A percentile compares a stretch with the other conserved stretches of the same genome.
These are phyloP conservation scores for Aldabrachelys gigantea DNA, from an alignment of 2,113 vertebrate genomes.

Conservation along the genomic window DNA sequence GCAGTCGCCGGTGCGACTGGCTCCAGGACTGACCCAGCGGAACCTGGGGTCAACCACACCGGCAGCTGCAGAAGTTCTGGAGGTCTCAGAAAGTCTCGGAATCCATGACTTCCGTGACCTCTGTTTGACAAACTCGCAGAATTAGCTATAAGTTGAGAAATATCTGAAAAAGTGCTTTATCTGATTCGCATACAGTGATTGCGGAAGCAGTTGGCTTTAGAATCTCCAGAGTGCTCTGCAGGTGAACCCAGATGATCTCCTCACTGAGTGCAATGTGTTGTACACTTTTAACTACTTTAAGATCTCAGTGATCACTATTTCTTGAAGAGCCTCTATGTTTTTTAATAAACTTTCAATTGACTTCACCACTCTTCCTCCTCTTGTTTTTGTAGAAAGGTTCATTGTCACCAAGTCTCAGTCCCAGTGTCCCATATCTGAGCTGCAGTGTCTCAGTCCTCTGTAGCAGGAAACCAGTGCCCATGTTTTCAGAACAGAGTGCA, in stretches of 20 bases:
- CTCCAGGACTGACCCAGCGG: too few species aligned
- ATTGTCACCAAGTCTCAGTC: background rate
- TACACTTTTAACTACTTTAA: conserved; percentile 54
- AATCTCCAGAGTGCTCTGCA: background rate
- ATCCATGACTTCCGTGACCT: too few species aligned
- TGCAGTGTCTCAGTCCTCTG: conserved; percentile 15
- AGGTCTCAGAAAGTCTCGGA: too few species aligned
- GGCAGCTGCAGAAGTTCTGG: too few species aligned
- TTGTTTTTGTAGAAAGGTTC: background rate
- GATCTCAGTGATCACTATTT: conserved; percentile 37
- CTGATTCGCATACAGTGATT: background rate
- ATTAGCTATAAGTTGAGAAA: too few species aligned
- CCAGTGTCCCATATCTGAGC: too few species aligned
- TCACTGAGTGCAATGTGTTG: background rate
- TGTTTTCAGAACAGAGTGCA: conserved; percentile 1
- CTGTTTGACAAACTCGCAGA: too few species aligned
- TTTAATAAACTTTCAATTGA: conserved; percentile 49
- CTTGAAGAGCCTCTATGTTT: conserved; percentile 44
- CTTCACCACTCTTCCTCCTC: background rate
- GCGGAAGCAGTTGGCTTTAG: background rate
- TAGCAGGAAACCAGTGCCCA: background rate
- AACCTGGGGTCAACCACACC: too few species aligned
- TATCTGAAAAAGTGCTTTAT: too few species aligned
- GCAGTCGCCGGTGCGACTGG: too few species aligned
- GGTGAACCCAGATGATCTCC: background rate